phyloP scores from a whole-genome alignment of 2,113 vertebrate species.

The Oncorhynchus kisutch region DNA sequence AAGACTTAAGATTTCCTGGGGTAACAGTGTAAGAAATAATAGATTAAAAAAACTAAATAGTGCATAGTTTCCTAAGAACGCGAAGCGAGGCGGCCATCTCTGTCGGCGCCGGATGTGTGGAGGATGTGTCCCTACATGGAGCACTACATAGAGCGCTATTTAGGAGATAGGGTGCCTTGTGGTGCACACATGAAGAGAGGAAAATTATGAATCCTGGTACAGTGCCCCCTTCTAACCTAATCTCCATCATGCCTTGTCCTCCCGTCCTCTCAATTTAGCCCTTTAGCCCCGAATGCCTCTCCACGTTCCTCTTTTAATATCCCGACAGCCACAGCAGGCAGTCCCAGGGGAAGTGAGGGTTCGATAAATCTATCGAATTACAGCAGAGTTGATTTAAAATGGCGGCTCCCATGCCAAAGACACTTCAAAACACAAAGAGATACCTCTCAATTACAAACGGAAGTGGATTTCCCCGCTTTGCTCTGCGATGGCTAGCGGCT shows the following conservation, averaged over 20 bases:
- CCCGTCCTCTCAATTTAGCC: conserved; percentile 24
- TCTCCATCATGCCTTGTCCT: neutral
- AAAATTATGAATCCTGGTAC: neutral
- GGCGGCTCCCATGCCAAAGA: conserved; percentile 16
- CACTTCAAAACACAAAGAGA: neutral
- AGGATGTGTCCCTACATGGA: too few species aligned
- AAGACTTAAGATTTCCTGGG: too few species aligned
- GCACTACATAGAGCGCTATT: too few species aligned
- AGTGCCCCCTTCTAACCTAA: conserved; percentile 21
- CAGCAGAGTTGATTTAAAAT: conserved; percentile 22
- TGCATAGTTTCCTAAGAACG: too few species aligned
- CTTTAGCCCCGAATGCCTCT: conserved; percentile 35
- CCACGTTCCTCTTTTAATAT: neutral
- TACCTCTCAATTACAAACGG: conserved; percentile 26
- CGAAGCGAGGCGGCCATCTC: too few species aligned
- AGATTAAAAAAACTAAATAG: too few species aligned
- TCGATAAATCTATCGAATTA: conserved; percentile 53
- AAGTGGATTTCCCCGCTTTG: conserved; percentile 25
- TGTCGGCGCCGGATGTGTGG: too few species aligned
- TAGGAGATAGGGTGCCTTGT: too few species aligned
- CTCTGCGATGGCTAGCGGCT: neutral
- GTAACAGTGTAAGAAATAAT: too few species aligned
- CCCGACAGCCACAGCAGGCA: neutral
- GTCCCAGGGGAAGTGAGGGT: conserved; percentile 23
- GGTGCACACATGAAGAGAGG: too few species aligned